phyloP scores from a whole-genome alignment of 2,888 invertebrate genomes.

The Drosophila colorata region DNA sequence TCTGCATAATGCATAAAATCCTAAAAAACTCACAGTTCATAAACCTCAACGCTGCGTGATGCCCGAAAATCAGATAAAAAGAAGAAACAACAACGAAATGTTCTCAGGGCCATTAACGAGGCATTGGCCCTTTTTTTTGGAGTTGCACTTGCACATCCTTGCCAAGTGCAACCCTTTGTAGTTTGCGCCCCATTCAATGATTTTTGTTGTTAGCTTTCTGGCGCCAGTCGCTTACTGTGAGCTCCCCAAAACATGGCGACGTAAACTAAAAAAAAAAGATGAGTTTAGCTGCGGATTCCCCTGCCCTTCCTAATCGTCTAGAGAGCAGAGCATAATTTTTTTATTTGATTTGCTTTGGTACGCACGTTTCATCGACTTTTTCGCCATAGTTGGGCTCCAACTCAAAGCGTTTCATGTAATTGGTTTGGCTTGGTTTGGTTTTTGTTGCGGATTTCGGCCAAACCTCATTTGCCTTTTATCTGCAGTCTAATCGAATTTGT shows the following conservation, averaged over 20 bases:
- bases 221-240: slow-evolving; percentile 65
- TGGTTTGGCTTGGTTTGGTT: slow-evolving; percentile 60
- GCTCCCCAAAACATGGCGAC: slow-evolving; percentile 44
- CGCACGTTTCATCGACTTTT: slow-evolving; percentile 55
- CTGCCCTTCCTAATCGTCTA: slow-evolving; percentile 37
- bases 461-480: slow-evolving; percentile 48
- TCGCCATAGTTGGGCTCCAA: slow-evolving; percentile 14
- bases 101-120: slow-evolving; percentile 72
- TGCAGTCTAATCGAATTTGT: slow-evolving; percentile 68
- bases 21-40: slow-evolving; percentile 55
- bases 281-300: slow-evolving; percentile 23
- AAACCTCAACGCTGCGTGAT: slow-evolving; percentile 53
- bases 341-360: slow-evolving; percentile 59
- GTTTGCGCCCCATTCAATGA: slow-evolving; percentile 23
- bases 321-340: slow-evolving; percentile 67
- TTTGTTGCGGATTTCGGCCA: slow-evolving; percentile 26
- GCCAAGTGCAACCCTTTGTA: slow-evolving; percentile 60
- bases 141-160: slow-evolving; percentile 47
- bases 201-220: slow-evolving; percentile 62
- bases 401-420: slow-evolving; percentile 78
- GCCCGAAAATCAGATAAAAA: slow-evolving; percentile 13
- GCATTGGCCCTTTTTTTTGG: slow-evolving; percentile 64
- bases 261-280: slow-evolving; percentile 16
- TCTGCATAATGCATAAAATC: slow-evolving; percentile 44
- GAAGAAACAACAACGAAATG: slow-evolving; percentile 14